Conservation (phyloP, 1,140 invertebrate genomes). For the Hylaeus anthracinus region DNA sequence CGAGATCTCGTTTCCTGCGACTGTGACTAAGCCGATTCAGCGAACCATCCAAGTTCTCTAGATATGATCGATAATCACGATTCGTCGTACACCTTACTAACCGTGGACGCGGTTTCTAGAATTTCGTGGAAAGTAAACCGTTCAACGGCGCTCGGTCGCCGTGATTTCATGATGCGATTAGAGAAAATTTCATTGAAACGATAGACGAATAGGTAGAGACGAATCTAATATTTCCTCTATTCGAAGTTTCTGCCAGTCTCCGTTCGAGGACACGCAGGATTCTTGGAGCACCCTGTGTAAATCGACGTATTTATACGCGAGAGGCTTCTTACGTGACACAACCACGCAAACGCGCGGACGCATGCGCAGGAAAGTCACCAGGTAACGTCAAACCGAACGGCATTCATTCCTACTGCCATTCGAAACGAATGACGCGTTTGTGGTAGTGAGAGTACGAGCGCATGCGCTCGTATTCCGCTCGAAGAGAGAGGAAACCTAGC, state of each 20-base stretch:
- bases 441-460: neutral
- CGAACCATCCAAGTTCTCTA: neutral
- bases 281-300: slow-evolving; percentile 4
- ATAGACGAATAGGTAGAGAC: too few species aligned
- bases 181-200: too few species aligned
- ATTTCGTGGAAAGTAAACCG: neutral
- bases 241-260: too few species aligned
- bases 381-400: slow-evolving; percentile 35
- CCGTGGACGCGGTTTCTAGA: too few species aligned
- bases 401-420: slow-evolving; percentile 40
- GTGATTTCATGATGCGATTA: neutral
- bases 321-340: slow-evolving; percentile 9
- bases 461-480: neutral
- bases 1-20: slow-evolving; percentile 16
- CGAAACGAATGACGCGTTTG: slow-evolving; percentile 30
- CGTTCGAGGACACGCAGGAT: neutral
- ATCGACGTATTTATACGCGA: slow-evolving; percentile 18
- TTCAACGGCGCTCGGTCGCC: neutral
- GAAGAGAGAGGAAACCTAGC: slow-evolving; percentile 12
- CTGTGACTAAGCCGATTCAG: slow-evolving; percentile 16
- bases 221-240: too few species aligned
- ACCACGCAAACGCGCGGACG: neutral
- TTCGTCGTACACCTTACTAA: neutral
- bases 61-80: neutral
- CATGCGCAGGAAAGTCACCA: neutral